Evolutionary conservation across 2,888 invertebrate genomes (phyloP).

Genomic region (Nudaria mundana): DNA sequence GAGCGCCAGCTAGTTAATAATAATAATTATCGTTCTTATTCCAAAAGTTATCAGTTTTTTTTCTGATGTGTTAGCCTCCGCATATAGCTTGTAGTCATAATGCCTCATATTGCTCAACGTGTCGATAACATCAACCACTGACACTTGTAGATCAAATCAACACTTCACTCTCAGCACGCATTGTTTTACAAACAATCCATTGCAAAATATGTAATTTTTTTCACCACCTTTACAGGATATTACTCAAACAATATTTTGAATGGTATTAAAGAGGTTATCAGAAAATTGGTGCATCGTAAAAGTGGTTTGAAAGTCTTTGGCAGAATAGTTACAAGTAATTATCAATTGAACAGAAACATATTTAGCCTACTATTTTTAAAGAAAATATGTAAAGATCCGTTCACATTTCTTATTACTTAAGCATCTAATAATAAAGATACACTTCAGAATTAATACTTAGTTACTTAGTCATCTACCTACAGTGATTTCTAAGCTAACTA

Average conservation of each 20-base stretch:
- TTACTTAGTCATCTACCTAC: not conserved
- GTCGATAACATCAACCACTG: slow-evolving; percentile 27
- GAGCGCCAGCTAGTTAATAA: too few species aligned
- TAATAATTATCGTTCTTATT: too few species aligned
- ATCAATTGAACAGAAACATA: too few species aligned
- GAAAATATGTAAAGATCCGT: too few species aligned
- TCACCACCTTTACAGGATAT: slow-evolving; percentile 5
- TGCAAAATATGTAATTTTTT: slow-evolving; percentile 15
- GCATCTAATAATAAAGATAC: not conserved
- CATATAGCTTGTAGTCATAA: too few species aligned
- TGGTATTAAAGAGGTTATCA: too few species aligned
- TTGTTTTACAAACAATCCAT: slow-evolving; percentile 30
- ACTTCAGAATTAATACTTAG: not conserved
- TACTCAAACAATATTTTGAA: slow-evolving; percentile 6
- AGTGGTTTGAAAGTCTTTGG: too few species aligned
- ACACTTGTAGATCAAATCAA: slow-evolving; percentile 25
- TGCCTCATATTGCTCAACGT: slow-evolving; percentile 2
- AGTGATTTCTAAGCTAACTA: not conserved
- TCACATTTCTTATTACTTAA: not conserved
- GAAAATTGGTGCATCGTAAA: too few species aligned
- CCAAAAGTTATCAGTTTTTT: too few species aligned
- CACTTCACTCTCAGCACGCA: slow-evolving; percentile 27
- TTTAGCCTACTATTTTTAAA: too few species aligned
- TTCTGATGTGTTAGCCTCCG: too few species aligned
- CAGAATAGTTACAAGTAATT: too few species aligned